These are phyloP conservation scores for Morpho deidamia DNA, from an alignment of 2,888 invertebrate genomes.

Conservation along the genomic window DNA sequence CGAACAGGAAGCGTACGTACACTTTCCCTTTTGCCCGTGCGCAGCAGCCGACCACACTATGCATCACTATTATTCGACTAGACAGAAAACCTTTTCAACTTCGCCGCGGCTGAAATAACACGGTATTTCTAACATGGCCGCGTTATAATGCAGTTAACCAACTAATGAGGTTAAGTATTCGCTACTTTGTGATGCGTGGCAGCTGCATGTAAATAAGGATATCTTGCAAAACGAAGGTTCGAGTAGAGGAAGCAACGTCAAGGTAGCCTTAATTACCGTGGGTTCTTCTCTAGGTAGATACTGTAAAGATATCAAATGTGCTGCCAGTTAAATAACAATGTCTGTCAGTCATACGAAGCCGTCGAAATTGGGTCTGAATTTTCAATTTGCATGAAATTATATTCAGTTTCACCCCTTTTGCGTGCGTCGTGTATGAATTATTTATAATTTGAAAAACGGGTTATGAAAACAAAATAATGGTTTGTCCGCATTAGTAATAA, in stretches of 20 bases:
- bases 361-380: slow-evolving; percentile 30
- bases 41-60: slow-evolving; percentile 68
- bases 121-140: slow-evolving; percentile 36
- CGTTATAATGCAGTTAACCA: slow-evolving; percentile 64
- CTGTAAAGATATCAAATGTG: slow-evolving; percentile 36
- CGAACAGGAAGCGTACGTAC: slow-evolving; percentile 68
- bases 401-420: slow-evolving; percentile 45
- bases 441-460: slow-evolving; percentile 53
- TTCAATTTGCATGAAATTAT: slow-evolving; percentile 35
- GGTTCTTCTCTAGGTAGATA: not conserved
- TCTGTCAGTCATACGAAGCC: slow-evolving; percentile 38
- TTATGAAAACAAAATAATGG: slow-evolving; percentile 29
- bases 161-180: slow-evolving; percentile 69
- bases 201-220: slow-evolving; percentile 55
- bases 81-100: slow-evolving; percentile 25
- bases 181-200: slow-evolving; percentile 57
- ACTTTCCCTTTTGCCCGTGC: slow-evolving; percentile 76
- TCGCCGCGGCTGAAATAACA: slow-evolving; percentile 20
- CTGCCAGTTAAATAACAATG: slow-evolving; percentile 35
- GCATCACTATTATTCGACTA: slow-evolving; percentile 57
- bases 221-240: slow-evolving; percentile 14
- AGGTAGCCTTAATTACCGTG: slow-evolving; percentile 13
- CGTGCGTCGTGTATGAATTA: slow-evolving; percentile 39
- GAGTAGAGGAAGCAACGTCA: slow-evolving; percentile 9
- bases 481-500: slow-evolving; percentile 16